Conservation (phyloP, 2,113 vertebrate species). For the Microtus montanus region DNA sequence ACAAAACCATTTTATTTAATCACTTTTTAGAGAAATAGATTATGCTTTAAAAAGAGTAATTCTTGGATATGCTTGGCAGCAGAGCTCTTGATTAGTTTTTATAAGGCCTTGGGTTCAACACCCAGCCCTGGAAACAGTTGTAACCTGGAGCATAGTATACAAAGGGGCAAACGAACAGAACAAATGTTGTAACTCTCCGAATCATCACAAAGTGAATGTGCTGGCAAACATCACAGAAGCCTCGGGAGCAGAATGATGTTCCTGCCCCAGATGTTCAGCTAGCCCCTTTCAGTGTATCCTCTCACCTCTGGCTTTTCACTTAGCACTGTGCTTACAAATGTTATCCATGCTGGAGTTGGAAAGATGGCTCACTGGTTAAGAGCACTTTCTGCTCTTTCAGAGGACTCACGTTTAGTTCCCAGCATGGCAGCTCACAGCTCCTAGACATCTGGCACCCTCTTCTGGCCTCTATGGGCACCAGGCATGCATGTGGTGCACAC, state of each 20-base stretch:
- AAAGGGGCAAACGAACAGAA: background rate
- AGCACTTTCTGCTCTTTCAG: background rate
- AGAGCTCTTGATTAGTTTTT: background rate
- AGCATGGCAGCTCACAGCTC: background rate
- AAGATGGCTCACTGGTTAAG: background rate
- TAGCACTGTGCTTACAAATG: background rate
- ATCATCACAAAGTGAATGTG: background rate
- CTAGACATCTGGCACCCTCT: background rate
- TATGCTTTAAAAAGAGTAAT: background rate
- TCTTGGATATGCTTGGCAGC: background rate
- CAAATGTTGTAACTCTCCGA: background rate
- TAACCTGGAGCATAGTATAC: background rate
- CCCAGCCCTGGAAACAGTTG: background rate
- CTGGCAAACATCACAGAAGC: background rate
- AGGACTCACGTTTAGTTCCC: background rate
- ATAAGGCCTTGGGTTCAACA: too few relatives aligned
- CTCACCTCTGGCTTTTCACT: background rate
- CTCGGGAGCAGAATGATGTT: background rate
- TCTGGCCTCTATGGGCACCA: background rate
- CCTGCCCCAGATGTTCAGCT: rapidly evolving
- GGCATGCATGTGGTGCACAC: background rate
- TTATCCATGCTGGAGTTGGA: background rate
- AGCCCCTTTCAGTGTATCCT: background rate
- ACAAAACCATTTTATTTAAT: background rate
- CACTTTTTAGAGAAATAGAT: background rate